Evolutionary conservation across 2,888 invertebrate species (phyloP), one percentile per base, ranked within the genome.

Genomic region (Drosophila barbarae): DNA sequence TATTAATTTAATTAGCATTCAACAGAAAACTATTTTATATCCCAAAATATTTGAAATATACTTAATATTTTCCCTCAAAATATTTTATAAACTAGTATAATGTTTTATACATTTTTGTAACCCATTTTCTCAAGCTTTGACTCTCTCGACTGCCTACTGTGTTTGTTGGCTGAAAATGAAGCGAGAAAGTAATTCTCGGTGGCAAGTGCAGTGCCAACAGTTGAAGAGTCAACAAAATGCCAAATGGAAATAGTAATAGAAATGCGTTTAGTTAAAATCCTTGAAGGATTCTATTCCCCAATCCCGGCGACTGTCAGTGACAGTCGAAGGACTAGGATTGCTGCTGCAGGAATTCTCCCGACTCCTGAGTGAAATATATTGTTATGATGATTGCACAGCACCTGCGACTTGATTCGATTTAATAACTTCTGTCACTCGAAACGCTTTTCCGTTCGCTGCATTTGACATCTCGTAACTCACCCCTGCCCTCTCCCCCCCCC

Each of bases 391-490:
- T 63, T 35, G 63, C 53, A 52, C 52, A 63, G 63, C 63, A 52
- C 52, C 65, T 79, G 68, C 64, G 54, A 76, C 64, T 76, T 82
- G 83, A 79, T 79, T 79, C 83, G 80, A 79, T 79, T 84, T 84
- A 79, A 79, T 79, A 84, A 79, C 84, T 79, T 76, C 79, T 84
- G 84, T 79, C 79, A 64, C 49, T 34, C 28, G 34, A 28, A 10
- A 34, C 32, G 59, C 13, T n/a, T 32, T 39, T 13, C 39, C 32
- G 26, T 64, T 30, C 7, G n/a, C 52, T 63, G 63, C 65, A 36
- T 21, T 26, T 65, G 63, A 63, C 63, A 55, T 28, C 13, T 18
- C 12, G 32, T 28, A 10, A 28, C 28, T 28, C 1, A 1, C 38
- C 39, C 18, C 2, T 2, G 6, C 1, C 23, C 23, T 23, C 23